Evolutionary conservation across 1,140 invertebrate species (phyloP).

Genomic region (Lepidostoma basale): DNA sequence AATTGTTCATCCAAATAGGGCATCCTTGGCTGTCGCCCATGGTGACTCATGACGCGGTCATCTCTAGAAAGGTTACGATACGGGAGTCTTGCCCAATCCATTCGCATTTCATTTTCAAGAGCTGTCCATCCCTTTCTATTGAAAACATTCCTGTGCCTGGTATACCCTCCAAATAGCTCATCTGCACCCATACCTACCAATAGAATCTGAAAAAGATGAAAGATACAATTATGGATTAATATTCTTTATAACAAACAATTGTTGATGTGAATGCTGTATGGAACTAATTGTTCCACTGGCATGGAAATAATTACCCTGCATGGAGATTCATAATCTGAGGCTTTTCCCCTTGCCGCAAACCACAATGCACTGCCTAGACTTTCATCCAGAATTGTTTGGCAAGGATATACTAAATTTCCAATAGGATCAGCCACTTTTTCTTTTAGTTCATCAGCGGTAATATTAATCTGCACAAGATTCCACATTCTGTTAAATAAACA

Average conservation of each 20-base stretch:
- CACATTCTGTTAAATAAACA: constrained; percentile 60
- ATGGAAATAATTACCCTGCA: constrained; percentile 64
- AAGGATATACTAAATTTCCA: constrained; percentile 80
- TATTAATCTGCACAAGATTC: constrained; percentile 72
- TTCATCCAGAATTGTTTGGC: constrained; percentile 91
- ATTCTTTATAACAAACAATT: background rate
- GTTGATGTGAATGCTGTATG: background rate
- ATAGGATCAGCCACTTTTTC: constrained; percentile 65
- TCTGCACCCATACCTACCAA: constrained; percentile 94
- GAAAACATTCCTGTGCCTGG: constrained; percentile 79
- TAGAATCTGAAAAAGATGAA: constrained; percentile 73
- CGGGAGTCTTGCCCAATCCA: constrained; percentile 86
- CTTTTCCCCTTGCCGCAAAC: constrained; percentile 84
- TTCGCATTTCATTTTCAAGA: constrained; percentile 71
- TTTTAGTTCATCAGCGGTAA: constrained; percentile 72
- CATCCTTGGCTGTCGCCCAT: constrained; percentile 78
- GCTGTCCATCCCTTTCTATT: constrained; percentile 70
- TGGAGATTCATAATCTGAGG: constrained; percentile 61
- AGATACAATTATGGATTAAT: too few relatives aligned
- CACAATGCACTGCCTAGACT: constrained; percentile 92
- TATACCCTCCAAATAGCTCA: constrained; percentile 95
- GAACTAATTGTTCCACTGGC: background rate
- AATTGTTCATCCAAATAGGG: constrained; percentile 96
- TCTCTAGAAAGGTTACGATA: constrained; percentile 92
- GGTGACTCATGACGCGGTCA: constrained; percentile 84